Evolutionary conservation across 2,797 vertebrate genomes (phyloP), one percentile per base, ranked within the genome.

Genomic region (Alosa sapidissima): DNA sequence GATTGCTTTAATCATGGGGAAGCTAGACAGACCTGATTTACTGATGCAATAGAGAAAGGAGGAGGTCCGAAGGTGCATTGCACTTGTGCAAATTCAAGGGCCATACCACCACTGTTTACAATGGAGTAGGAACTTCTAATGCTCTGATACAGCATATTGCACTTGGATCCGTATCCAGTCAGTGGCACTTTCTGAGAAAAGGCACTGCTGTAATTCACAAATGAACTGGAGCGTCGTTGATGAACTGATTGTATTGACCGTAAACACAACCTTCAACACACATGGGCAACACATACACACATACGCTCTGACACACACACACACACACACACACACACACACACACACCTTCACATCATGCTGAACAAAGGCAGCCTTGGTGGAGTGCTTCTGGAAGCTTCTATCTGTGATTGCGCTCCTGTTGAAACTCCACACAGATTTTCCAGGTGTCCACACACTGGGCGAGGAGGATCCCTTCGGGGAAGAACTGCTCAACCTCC

Each of bases 381-480:
- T 45, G 14, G 36, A 21, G 62, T 48, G 47, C 33, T 11, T 13
- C 0, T 49, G 11, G 4, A 68, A 19, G 54, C 36, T 0, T 14
- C 86, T 93, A 93, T 88, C 89, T 89, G 24, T 86, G 91, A 36
- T 89, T 90, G 0, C 91, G 93, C 58, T 96, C 94, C 58, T 92
- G 90, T 82, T 95, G 97, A 90, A 96, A 94, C 48, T 41, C 0
- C 1, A 96, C 94, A 0, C 95, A 96, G 0, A 93, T 92, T 91
- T 94, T 97, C 98, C 98, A 99, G 0, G 95, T 94, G 3, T 95
- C 94, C 0, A 96, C 83, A 0, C 93, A 96, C 0, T 93, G 96
- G 9, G 94, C 93, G 81, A 99, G 91, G 2, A 36, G 84, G 84
- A 99, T 96, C 62, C 94, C 86, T 0, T 91, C 90, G 0, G 98